Evolutionary conservation across 2,113 vertebrate species (phyloP), one percentile per base, ranked within the genome.

Genomic region (Nothocercus nigrocapillus): DNA sequence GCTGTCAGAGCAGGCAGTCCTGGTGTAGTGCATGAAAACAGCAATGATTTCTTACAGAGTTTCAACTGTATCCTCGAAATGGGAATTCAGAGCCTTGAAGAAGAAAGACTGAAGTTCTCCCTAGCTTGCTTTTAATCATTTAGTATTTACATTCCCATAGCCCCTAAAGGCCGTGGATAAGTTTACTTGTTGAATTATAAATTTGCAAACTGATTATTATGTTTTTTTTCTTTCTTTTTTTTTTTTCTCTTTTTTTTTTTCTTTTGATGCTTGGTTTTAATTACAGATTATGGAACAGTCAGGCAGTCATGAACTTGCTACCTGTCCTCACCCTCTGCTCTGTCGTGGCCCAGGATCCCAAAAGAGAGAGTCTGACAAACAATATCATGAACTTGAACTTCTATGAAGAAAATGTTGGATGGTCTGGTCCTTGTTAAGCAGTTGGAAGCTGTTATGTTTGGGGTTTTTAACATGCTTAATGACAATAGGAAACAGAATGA

Each of bases 401-500:
- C 32, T 68, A 5, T 13, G 56, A 11, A 84, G 36, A 82, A 86
- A 78, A 84, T 6, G 8, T 0, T 78, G 27, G 1, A 18, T 75
- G 40, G 74, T 56, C 28, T 78, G 38, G 76, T 84, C 77, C n/a
- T 45, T 59, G 66, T 58, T 44, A 42, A 82, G n/a, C 47, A 32
- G 93, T 54, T 90, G 53, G 47, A 92, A 88, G 13, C 54, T 96
- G 82, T 90, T 95, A 58, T 85, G 47, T 85, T 74, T 90, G 62
- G 47, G 19, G 0, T 28, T 96, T 93, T 93, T 67, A 92, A 54
- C 44, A 63, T 79, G 62, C 17, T 81, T 95, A 86, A 77, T 84
- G 85, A 62, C 77, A 95, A 73, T 85, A 95, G 90, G 93, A 96
- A 96, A 96, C 30, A 53, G 83, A 96, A 51, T 93, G 66, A 96